Conservation (phyloP, 2,797 vertebrate genomes). For the Lacerta bilineata region DNA sequence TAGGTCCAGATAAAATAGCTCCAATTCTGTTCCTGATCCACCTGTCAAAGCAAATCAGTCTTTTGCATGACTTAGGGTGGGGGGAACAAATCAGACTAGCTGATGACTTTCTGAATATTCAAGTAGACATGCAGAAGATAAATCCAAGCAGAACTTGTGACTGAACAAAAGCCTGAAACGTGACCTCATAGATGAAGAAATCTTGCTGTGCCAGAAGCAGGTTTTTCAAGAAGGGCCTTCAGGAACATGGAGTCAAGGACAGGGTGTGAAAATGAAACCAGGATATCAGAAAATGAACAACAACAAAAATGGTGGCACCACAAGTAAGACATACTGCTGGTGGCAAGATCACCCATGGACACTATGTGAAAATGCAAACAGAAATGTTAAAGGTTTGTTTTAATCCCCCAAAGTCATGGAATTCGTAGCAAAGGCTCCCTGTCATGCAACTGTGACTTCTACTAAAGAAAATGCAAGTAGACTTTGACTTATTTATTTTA, state of each 20-base stretch:
- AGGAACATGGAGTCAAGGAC: slow-evolving; percentile 72
- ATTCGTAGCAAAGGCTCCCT: slow-evolving; percentile 35
- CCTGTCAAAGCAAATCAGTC: slow-evolving; percentile 88
- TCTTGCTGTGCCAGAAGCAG: slow-evolving; percentile 75
- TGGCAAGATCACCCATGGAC: slow-evolving; percentile 60
- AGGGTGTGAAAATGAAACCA: slow-evolving; percentile 62
- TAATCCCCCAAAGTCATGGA: slow-evolving; percentile 63
- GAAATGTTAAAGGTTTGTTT: slow-evolving; percentile 58
- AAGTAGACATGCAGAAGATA: slow-evolving; percentile 82
- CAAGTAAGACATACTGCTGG: slow-evolving; percentile 58
- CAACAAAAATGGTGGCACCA: not conserved
- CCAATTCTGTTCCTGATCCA: slow-evolving; percentile 86
- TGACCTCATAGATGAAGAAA: slow-evolving; percentile 80
- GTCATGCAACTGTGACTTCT: not conserved
- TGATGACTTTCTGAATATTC: slow-evolving; percentile 88
- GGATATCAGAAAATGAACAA: slow-evolving; percentile 41
- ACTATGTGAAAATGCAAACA: slow-evolving; percentile 68
- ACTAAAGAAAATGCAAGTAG: not conserved
- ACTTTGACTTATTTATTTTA: slow-evolving; percentile 7
- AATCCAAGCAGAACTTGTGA: slow-evolving; percentile 81
- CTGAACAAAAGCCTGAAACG: slow-evolving; percentile 82
- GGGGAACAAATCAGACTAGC: slow-evolving; percentile 84
- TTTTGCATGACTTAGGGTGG: slow-evolving; percentile 82
- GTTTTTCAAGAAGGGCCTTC: slow-evolving; percentile 66
- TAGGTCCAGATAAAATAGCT: slow-evolving; percentile 88